These are phyloP conservation scores for Gymnoscopelus braueri DNA, from an alignment of 2,797 vertebrate species.

Conservation along the genomic window DNA sequence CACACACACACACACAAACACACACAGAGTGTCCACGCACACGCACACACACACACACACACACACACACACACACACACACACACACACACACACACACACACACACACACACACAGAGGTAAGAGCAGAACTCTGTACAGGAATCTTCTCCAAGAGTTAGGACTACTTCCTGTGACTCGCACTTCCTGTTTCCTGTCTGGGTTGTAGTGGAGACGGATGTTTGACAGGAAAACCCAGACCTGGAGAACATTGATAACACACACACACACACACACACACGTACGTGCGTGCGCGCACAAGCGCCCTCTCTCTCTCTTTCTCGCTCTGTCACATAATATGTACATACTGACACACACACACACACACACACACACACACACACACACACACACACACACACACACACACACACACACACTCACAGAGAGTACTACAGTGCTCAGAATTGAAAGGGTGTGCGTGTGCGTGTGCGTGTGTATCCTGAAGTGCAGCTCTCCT, in stretches of 20 bases:
- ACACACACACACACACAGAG: no score
- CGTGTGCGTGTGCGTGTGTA: neutral
- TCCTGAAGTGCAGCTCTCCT: no score
- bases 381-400: slow-evolving; percentile 17
- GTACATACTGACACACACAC: slow-evolving; percentile 17
- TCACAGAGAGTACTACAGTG: no score
- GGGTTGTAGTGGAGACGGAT: slow-evolving; percentile 3
- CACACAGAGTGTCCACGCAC: no score
- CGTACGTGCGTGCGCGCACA: neutral
- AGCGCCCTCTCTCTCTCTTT: no score
- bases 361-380: slow-evolving; percentile 13
- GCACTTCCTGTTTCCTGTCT: slow-evolving; percentile 13
- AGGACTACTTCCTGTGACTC: slow-evolving; percentile 13
- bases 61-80: no score
- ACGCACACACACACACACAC: no score
- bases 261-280: neutral
- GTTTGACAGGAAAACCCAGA: slow-evolving; percentile 15
- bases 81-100: no score
- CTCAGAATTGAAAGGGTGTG: no score
- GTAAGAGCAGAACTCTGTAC: no score
- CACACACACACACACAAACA: no score
- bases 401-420: neutral
- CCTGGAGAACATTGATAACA: slow-evolving; percentile 12
- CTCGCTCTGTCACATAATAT: no score
- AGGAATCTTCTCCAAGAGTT: neutral